Base-by-base conservation (phyloP, 2,113 vertebrate species). In the Neodon shergylaensis region DNA sequence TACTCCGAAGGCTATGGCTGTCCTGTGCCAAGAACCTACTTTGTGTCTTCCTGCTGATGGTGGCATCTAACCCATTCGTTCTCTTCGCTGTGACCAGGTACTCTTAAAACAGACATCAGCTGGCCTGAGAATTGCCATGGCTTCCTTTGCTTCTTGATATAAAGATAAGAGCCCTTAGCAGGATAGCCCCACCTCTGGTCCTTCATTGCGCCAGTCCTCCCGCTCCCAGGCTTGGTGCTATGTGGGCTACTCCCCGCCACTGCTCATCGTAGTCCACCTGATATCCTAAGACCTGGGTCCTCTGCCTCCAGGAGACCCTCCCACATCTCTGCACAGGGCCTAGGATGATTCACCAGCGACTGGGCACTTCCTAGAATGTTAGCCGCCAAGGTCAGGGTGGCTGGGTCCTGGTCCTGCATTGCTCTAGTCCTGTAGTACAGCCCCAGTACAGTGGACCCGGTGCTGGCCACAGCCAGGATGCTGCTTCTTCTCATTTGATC, bases 91-190 rank as follows among this genome's bases (percentile, higher is more conserved):
- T 33, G 52, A 49, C 36, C 13, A 91, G 52, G 63, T 1, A 33
- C 47, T 82, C 39, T 73, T 70, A 49, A 88, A 76, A 54, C 47
- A 47, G 52, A 89, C 54, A 81, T n/a, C 26, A 66, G 61, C 68
- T 14, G 70, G 1, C 12, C 33, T 3, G 10, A 82, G 68, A 82
- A 28, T n/a, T 33, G 70, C 36, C 0, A 0, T 13, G 52, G 31
- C 66, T 66, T 91, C 44, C 85, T 61, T 4, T 5, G 74, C 63
- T 78, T 94, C 66, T 93, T 54, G 86, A 66, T 44, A 88, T 49
- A 49, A 90, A 94, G 74, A 74, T 26, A 22, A 39, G 88, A 89
- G 61, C 74, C 44, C 86, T 79, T 73, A n/a, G 10, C 10, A n/a
- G 74, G 74, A 82, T 17, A 39, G 73, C 28, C 58, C 86, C n/a